Base-by-base conservation (phyloP, 2,113 vertebrate genomes). In the Chionomys nivalis region DNA sequence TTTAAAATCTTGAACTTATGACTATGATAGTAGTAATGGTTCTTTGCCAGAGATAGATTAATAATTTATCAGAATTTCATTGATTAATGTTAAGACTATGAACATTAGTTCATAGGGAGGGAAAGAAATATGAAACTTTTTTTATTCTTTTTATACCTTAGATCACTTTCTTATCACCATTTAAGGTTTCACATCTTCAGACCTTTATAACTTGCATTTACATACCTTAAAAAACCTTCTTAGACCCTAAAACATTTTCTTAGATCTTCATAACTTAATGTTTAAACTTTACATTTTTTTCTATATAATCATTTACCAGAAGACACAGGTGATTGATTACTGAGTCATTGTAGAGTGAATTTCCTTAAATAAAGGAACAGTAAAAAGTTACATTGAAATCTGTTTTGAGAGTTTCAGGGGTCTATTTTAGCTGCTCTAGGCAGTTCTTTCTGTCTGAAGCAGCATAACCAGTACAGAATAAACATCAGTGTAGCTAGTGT, bases 371-470 rank as follows among this genome's bases (percentile, higher is more conserved):
- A 72, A 72, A 72, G 36, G 36, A 72, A 72, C 16, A 70, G 16
- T 70, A n/a, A 70, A 68, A 70, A 70, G 68, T 70, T 70, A 70
- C 68, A n/a, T n/a, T 70, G 33, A 70, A 36, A 36, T n/a, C 66
- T 33, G 16, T n/a, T 72, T n/a, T n/a, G 36, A n/a, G 68, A n/a
- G 68, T 72, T 72, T n/a, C 7, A 65, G 47, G 49, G 55, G 16
- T 1, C 39, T 72, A 85, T 79, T 93, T n/a, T 93, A 86, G 87
- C 33, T 66, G n/a, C 58, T 89, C 52, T 82, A 73, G 89, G 92
- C 5, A 55, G 44, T 89, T 77, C 72, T 33, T 86, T 96, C 52
- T 95, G 70, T 85, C 72, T 75, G 66, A 89, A 89, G 55, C 70
- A 49, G 14, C 81, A n/a, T 6, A 55, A 78, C 36, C 73, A 94